A percentile compares a stretch with the other conserved stretches of the same genome.
phyloP scores from a whole-genome alignment of 2,113 vertebrate genomes.

The Embiotoca jacksoni region DNA sequence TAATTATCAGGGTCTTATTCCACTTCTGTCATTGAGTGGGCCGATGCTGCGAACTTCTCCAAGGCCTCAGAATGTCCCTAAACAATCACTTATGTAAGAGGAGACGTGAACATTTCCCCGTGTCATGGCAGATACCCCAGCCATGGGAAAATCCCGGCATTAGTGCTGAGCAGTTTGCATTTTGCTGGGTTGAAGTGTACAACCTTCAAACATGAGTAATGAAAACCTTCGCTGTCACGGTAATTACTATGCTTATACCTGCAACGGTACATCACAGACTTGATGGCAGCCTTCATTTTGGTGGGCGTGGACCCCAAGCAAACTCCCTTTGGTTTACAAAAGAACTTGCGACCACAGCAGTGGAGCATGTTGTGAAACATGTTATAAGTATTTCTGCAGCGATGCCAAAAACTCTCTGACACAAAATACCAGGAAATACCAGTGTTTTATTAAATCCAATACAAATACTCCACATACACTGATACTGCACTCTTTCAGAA shows the following conservation, averaged over 20 bases:
- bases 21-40: conserved; percentile 40
- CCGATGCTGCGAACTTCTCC: conserved; percentile 52
- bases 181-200: conserved; percentile 14
- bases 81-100: conserved; percentile 69
- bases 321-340: conserved; percentile 53
- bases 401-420: conserved; percentile 52
- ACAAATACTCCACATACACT: conserved; percentile 63
- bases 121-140: conserved; percentile 43
- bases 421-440: conserved; percentile 72
- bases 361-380: conserved; percentile 62
- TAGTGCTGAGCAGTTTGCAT: conserved; percentile 29
- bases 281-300: conserved; percentile 72
- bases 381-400: conserved; percentile 44
- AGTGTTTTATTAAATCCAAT: conserved; percentile 60
- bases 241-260: conserved; percentile 68
- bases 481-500: conserved; percentile 44
- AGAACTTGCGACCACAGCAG: conserved; percentile 30
- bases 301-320: conserved; percentile 57
- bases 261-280: conserved; percentile 49
- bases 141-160: conserved; percentile 66
- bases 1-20: conserved; percentile 56
- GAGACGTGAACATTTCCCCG: conserved; percentile 46
- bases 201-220: conserved; percentile 45
- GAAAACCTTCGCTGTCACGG: conserved; percentile 51
- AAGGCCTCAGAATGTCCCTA: conserved; percentile 55